A percentile compares a stretch with the other conserved stretches of the same genome.
These are phyloP conservation scores for Ephydatia muelleri DNA, from an alignment of 37 sponge, comb jelly and placozoan genomes.

Conservation along the genomic window DNA sequence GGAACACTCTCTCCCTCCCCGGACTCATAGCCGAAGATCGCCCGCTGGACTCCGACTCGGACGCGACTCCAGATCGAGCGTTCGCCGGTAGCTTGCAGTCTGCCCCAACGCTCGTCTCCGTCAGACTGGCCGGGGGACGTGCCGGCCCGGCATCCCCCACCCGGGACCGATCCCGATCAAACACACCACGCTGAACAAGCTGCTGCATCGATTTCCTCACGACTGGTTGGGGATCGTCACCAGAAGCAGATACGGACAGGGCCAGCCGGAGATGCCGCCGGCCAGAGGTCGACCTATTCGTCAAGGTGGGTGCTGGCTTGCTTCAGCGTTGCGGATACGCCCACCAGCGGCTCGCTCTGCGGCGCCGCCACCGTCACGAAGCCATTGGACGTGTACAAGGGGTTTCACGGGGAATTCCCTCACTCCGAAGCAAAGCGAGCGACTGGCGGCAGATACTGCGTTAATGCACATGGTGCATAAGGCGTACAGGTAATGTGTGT, in stretches of 20 bases:
- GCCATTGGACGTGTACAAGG: conserved; percentile 44
- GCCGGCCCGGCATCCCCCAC: background rate
- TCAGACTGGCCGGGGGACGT: background rate
- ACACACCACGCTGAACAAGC: background rate
- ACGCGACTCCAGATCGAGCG: background rate
- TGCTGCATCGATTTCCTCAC: conserved; percentile 36
- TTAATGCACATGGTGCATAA: conserved; percentile 44
- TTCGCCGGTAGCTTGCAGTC: background rate
- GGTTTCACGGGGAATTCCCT: conserved; percentile 58
- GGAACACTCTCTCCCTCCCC: background rate
- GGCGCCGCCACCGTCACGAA: conserved; percentile 1
- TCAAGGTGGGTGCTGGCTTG: conserved; percentile 24
- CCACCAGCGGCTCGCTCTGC: background rate
- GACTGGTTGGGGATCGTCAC: conserved; percentile 42
- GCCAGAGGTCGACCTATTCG: background rate
- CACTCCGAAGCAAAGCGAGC: conserved; percentile 40
- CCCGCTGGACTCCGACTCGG: conserved; percentile 1
- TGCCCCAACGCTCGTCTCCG: background rate
- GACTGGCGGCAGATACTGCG: conserved; percentile 43
- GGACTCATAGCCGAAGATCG: conserved; percentile 26
- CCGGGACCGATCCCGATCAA: conserved; percentile 28
- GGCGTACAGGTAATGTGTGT: conserved; percentile 77
- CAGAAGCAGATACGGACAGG: background rate
- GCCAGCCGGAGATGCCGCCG: background rate
- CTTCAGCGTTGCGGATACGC: conserved; percentile 36